Evolutionary conservation across 2,797 vertebrate genomes (phyloP).

Genomic region (Melanogrammus aeglefinus): DNA sequence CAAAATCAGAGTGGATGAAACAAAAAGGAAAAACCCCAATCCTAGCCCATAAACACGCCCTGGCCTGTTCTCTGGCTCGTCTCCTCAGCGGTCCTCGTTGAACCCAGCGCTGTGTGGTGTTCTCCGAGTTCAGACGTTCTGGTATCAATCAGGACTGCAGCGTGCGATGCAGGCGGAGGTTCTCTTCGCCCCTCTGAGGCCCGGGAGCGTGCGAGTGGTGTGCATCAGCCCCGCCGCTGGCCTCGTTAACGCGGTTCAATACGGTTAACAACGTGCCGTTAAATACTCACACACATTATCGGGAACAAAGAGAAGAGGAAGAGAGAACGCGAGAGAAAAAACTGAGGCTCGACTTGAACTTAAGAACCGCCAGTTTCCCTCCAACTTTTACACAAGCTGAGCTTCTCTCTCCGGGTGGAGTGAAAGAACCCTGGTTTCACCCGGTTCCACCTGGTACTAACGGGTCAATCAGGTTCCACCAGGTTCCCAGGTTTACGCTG

Average conservation of each 20-base stretch:
- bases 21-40: no score
- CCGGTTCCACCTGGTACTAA: no score
- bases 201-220: no score
- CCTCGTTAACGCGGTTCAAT: constrained; percentile 42
- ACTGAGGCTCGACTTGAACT: constrained; percentile 37
- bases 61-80: not conserved
- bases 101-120: no score
- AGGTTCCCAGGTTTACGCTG: no score
- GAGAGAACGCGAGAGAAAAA: not conserved
- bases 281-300: constrained; percentile 58
- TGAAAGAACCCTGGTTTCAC: not conserved
- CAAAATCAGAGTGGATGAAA: no score
- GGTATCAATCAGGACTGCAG: no score
- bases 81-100: not conserved
- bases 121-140: no score
- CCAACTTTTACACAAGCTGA: constrained; percentile 56
- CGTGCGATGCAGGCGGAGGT: not conserved
- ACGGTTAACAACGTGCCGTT: constrained; percentile 47
- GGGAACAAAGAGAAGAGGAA: constrained; percentile 21
- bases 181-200: not conserved
- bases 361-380: constrained; percentile 26
- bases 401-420: constrained; percentile 28
- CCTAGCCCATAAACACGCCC: no score
- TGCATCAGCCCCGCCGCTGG: not conserved
- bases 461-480: no score